Percentiles rank a stretch among this genome's conserved stretches.
These are phyloP conservation scores for Hirtodrosophila trivittata DNA, from an alignment of 2,888 invertebrate species.

Conservation along the genomic window DNA sequence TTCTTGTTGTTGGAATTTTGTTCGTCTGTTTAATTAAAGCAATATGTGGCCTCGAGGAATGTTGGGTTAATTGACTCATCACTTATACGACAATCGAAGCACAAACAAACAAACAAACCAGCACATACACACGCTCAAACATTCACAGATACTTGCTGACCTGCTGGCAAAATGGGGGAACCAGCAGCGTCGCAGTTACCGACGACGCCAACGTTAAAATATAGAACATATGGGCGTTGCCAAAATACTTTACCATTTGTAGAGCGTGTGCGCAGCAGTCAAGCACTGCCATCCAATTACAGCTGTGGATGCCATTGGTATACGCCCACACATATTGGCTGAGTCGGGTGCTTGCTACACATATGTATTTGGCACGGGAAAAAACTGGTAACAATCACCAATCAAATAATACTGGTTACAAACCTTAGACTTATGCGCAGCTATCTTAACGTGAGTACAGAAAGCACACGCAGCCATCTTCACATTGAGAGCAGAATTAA, in stretches of 20 bases:
- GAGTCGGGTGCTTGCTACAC: constrained; percentile 18
- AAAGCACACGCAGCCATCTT: constrained; percentile 20
- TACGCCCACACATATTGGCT: constrained; percentile 38
- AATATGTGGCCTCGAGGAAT: constrained; percentile 82
- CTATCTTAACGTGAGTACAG: constrained; percentile 44
- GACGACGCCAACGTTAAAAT: constrained; percentile 16
- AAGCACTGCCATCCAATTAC: constrained; percentile 31
- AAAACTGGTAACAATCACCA: constrained; percentile 33
- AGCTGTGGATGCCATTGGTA: constrained; percentile 43
- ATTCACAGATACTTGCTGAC: background rate
- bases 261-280: constrained; percentile 41
- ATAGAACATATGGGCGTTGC: constrained; percentile 41
- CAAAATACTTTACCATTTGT: constrained; percentile 31
- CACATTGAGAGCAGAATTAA: background rate
- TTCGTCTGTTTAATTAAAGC: constrained; percentile 79
- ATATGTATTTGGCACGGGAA: background rate
- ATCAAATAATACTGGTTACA: background rate
- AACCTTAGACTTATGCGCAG: background rate
- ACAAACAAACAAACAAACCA: constrained; percentile 56
- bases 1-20: constrained; percentile 53
- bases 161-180: constrained; percentile 49
- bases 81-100: constrained; percentile 79
- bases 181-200: constrained; percentile 27
- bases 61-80: constrained; percentile 83
- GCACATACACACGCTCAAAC: constrained; percentile 15